Evolutionary conservation across 2,113 vertebrate genomes (phyloP).

Genomic region (Actinemys pallida): DNA sequence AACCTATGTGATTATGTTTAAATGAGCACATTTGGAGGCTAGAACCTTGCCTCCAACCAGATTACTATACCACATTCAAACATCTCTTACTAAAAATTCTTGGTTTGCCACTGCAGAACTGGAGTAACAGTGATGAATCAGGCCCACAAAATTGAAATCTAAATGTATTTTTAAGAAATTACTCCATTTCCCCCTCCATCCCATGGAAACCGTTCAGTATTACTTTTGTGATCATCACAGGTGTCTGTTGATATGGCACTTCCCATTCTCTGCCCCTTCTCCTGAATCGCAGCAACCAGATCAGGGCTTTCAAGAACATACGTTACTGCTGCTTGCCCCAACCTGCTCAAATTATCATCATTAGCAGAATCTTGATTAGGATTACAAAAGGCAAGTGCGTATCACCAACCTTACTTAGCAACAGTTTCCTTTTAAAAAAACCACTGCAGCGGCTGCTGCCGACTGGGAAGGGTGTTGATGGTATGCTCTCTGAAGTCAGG

Average conservation of each 20-base stretch:
- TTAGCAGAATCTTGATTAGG: accelerated
- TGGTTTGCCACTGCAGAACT: not conserved
- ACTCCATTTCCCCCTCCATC: not conserved
- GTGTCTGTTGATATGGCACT: accelerated
- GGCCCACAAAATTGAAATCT: not conserved
- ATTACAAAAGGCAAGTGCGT: not conserved
- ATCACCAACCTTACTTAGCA: not conserved
- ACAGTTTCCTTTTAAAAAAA: not conserved
- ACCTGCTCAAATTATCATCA: not conserved
- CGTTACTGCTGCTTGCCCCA: accelerated
- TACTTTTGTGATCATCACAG: not conserved
- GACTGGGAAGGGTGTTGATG: not conserved
- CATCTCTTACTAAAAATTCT: not conserved
- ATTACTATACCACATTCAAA: not conserved
- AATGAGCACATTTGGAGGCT: not conserved
- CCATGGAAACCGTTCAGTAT: not conserved
- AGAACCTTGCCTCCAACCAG: not conserved
- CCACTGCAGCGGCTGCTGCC: not conserved
- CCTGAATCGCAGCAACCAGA: not conserved
- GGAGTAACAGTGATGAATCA: not conserved
- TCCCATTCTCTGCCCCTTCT: not conserved
- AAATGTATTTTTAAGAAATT: not conserved
- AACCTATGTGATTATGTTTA: not conserved
- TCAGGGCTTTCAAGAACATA: accelerated
- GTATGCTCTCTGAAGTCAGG: not conserved